Evolutionary conservation across 2,797 vertebrate genomes (phyloP).

Genomic region (Hafferia zeledoni): DNA sequence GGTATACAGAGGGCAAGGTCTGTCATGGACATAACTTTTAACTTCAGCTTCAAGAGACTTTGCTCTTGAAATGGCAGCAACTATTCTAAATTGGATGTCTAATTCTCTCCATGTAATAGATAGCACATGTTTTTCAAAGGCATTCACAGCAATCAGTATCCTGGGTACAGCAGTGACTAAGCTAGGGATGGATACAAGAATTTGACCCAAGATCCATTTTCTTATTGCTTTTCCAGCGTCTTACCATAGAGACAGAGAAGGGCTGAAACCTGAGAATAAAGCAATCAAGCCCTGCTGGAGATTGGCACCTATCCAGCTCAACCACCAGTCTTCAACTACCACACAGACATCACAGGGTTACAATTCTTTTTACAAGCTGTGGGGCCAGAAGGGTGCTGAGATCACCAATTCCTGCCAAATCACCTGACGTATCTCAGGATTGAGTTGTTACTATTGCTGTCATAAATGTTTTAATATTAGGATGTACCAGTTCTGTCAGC

Average conservation of each 20-base stretch:
- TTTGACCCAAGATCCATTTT: not conserved
- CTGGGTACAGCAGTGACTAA: not conserved
- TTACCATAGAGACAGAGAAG: not conserved
- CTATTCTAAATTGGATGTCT: not conserved
- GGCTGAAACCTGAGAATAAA: not conserved
- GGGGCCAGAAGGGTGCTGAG: not conserved
- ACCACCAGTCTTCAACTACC: not conserved
- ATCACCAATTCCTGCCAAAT: not conserved
- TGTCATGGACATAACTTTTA: not conserved
- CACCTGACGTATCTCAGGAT: not conserved
- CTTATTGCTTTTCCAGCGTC: not conserved
- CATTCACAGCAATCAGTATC: not conserved
- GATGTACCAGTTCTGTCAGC: not conserved
- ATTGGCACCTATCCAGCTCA: not conserved
- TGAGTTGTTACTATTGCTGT: not conserved
- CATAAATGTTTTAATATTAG: not conserved
- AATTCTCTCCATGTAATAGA: not conserved
- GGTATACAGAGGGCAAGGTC: not conserved
- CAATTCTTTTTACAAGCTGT: not conserved
- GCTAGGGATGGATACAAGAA: not conserved
- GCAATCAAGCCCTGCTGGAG: not conserved
- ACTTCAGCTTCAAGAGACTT: not conserved
- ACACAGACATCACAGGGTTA: not conserved
- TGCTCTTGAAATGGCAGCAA: not conserved
- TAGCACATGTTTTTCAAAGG: not conserved